Percentiles rank a stretch among this genome's conserved stretches.
phyloP scores from a whole-genome alignment of 2,797 vertebrate genomes.

The Zenarchopterus dispar region DNA sequence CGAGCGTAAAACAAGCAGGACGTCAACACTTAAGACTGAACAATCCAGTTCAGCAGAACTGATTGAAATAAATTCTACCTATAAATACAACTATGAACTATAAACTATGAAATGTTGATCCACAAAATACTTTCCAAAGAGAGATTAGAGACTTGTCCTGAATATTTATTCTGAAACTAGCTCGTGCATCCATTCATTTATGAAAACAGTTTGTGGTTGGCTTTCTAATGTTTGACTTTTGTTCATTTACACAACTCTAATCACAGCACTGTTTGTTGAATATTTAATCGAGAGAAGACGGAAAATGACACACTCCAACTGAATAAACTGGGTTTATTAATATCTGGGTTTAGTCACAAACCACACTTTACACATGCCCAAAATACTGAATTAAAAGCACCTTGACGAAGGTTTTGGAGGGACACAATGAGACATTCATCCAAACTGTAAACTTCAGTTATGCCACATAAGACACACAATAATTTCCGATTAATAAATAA shows the following conservation, averaged over 20 bases:
- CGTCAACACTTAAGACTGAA: slow-evolving; percentile 23
- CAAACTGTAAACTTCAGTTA: neutral
- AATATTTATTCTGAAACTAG: too few relatives aligned
- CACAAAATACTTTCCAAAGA: slow-evolving; percentile 3
- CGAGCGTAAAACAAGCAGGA: slow-evolving; percentile 14
- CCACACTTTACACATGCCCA: slow-evolving; percentile 25
- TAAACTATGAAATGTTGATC: neutral
- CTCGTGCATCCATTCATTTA: neutral
- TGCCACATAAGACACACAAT: neutral
- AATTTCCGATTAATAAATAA: too few relatives aligned
- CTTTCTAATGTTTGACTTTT: slow-evolving; percentile 28
- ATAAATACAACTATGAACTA: too few relatives aligned
- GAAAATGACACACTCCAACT: neutral
- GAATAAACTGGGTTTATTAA: neutral
- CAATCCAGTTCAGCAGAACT: too few relatives aligned
- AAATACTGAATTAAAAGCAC: slow-evolving; percentile 15
- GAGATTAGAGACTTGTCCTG: neutral
- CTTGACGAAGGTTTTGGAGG: slow-evolving; percentile 1
- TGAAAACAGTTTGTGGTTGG: slow-evolving; percentile 1
- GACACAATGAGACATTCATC: neutral
- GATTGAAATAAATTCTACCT: too few relatives aligned
- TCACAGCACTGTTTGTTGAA: slow-evolving; percentile 5
- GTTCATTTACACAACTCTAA: neutral
- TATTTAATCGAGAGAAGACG: slow-evolving; percentile 15
- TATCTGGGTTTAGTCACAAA: slow-evolving; percentile 15